Percentiles rank a stretch among this genome's conserved stretches.
Conservation (phyloP, 2,797 vertebrate species). For the Pteronotus mesoamericanus region DNA sequence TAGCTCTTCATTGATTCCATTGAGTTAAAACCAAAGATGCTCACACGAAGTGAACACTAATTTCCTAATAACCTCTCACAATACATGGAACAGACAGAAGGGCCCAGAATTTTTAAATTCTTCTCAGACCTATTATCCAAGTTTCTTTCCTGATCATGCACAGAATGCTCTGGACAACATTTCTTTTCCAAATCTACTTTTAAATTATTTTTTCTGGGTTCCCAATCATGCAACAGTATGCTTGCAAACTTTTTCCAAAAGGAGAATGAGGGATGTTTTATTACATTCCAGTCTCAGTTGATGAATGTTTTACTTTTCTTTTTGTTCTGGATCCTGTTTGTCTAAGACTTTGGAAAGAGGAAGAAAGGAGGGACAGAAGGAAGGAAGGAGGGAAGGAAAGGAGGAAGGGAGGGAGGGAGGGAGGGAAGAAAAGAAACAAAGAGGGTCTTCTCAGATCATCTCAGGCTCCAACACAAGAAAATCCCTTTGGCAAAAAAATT, state of each 20-base stretch:
- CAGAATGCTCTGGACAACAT: neutral
- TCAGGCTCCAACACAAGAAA: constrained; percentile 22
- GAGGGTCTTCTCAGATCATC: neutral
- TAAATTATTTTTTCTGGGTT: constrained; percentile 1
- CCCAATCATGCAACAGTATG: neutral
- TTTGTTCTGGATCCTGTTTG: neutral
- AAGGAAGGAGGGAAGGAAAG: neutral
- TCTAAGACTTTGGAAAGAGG: neutral
- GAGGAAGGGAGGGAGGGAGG: fast-evolving
- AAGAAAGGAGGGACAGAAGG: neutral
- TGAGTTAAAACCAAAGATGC: neutral
- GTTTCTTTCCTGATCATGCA: constrained; percentile 9
- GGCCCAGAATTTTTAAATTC: neutral
- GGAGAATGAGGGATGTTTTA: neutral
- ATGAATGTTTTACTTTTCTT: neutral
- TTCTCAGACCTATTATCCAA: neutral
- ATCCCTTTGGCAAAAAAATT: constrained; percentile 43
- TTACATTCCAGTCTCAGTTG: constrained; percentile 4
- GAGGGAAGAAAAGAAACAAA: neutral
- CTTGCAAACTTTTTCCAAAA: constrained; percentile 46
- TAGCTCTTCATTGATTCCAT: neutral
- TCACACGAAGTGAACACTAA: neutral
- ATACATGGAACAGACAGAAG: constrained; percentile 26
- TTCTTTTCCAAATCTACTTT: neutral
- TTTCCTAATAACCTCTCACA: neutral